Percentiles rank a stretch among this genome's conserved stretches.
phyloP scores from a whole-genome alignment of 2,113 vertebrate genomes.

The Alouatta palliata region DNA sequence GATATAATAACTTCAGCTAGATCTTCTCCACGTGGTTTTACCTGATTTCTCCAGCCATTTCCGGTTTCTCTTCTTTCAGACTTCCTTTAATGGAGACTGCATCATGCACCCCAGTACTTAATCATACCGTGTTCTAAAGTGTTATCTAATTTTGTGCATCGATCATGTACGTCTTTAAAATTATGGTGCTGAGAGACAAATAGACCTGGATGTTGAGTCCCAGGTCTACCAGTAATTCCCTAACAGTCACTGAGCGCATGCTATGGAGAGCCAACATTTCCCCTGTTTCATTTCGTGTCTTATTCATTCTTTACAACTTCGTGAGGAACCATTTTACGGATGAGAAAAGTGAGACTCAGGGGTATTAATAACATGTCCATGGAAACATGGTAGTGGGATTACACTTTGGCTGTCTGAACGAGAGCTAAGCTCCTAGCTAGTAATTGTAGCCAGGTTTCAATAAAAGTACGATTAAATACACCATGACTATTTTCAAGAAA shows the following conservation, averaged over 20 bases:
- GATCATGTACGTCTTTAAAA: neutral
- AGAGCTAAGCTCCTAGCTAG: neutral
- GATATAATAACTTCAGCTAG: neutral
- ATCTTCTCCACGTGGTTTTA: neutral
- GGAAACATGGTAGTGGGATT: neutral
- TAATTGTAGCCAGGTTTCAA: neutral
- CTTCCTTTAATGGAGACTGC: neutral
- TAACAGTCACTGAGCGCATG: neutral
- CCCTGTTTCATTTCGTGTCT: neutral
- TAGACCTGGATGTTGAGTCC: neutral
- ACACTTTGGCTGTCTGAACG: neutral
- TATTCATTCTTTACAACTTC: neutral
- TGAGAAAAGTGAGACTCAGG: neutral
- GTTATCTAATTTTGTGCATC: neutral
- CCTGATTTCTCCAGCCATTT: neutral
- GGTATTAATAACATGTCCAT: neutral
- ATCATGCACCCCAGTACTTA: neutral
- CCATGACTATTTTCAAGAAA: slow-evolving; percentile 2
- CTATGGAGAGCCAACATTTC: neutral
- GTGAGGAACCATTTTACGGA: neutral
- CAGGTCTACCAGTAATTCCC: neutral
- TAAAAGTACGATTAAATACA: slow-evolving; percentile 48
- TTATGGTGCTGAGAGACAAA: neutral
- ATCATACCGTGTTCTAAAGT: neutral
- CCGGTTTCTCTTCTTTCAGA: neutral